phyloP scores from a whole-genome alignment of 2,888 invertebrate species.

The Amphimallon solstitiale region DNA sequence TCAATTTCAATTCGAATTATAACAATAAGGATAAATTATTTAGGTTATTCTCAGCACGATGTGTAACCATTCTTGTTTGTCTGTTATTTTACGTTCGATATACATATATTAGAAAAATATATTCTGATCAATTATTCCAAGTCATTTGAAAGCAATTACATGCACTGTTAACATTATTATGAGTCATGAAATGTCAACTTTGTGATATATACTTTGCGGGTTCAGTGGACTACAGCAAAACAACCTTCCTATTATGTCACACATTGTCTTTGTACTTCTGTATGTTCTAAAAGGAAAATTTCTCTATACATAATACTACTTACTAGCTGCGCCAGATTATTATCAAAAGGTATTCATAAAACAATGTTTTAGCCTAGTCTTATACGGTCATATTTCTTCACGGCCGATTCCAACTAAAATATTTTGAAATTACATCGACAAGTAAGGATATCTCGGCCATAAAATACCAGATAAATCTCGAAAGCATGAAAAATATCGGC shows the following conservation, averaged over 20 bases:
- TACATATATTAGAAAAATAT: no score
- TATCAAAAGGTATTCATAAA: not conserved
- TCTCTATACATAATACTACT: constrained; percentile 6
- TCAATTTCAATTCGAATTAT: no score
- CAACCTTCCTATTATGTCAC: constrained; percentile 29
- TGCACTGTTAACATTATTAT: not conserved
- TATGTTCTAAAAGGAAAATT: constrained; percentile 18
- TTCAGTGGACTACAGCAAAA: not conserved
- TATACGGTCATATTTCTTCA: constrained; percentile 22
- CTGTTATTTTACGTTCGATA: no score
- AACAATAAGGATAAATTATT: no score
- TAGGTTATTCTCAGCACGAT: no score
- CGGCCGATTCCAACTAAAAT: constrained; percentile 9
- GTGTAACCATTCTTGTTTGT: no score
- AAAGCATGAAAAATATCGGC: constrained; percentile 19
- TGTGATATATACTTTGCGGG: not conserved
- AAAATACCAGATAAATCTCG: constrained; percentile 26
- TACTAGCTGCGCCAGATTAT: constrained; percentile 3
- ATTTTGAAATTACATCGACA: constrained; percentile 22
- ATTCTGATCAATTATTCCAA: no score
- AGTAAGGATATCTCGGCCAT: constrained; percentile 28
- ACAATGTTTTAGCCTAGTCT: constrained; percentile 21
- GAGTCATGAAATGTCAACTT: constrained; percentile 17
- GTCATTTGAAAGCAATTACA: no score
- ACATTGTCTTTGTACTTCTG: constrained; percentile 21